Base-by-base conservation (phyloP, 2,888 invertebrate genomes). In the Nebria salina region DNA sequence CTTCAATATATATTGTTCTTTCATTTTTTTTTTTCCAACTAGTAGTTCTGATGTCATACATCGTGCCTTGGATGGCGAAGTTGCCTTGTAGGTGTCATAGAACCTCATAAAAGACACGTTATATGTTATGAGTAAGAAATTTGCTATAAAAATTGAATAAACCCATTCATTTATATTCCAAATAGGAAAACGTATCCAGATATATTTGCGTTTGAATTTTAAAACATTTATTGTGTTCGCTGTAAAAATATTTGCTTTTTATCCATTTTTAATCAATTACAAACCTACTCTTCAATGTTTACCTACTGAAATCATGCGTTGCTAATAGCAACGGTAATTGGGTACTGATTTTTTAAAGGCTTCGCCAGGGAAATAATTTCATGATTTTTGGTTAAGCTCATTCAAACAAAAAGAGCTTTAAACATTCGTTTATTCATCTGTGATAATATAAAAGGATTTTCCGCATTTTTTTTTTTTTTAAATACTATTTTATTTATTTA, bases 1-100 rank as follows among this genome's bases (percentile, higher is more conserved):
- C 54, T 54, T 54, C 54, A 13, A 54, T 54, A 54, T 54, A 54
- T 54, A 54, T 54, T 54, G 54, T 54, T 54, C 54, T 54, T 54
- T 54, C 54, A 54, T 54, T 54, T 54, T 54, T 54, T 54, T 54
- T 11, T 3, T 54, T 54, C 7, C 54, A 54, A 8, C 13, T 54
- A 54, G 54, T 54, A 54, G 54, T 54, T 54, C 54, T 54, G 54
- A 54, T 54, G 54, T 54, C 54, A 54, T 54, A 54, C 54, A 54
- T 54, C 54, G 54, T 54, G 54, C 54, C 13, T 54, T 54, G 54
- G 8, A 54, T 54, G 54, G 54, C 13, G 54, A 54, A 54, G 54
- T 54, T 54, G 13, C 54, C 54, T 54, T 54, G 54, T 54, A 54
- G 54, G 54, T 54, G 54, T 54, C 54, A 54, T 54, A 13, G 54